phyloP scores from a whole-genome alignment of 2,113 vertebrate species.

The Chaetorhynchus papuensis region DNA sequence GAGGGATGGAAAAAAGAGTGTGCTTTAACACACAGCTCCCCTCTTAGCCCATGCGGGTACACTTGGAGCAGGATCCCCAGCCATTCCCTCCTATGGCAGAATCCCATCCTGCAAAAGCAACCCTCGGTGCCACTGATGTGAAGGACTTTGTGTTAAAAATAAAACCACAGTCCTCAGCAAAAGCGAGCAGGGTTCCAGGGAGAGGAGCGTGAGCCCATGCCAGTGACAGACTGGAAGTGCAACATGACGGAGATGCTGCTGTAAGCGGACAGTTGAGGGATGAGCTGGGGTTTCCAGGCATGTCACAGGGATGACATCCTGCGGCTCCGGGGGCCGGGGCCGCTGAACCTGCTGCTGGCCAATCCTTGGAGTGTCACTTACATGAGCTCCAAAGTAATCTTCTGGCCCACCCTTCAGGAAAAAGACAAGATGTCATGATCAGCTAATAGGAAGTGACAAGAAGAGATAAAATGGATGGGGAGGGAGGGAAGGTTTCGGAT shows the following conservation, averaged over 20 bases:
- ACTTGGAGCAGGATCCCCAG: background rate
- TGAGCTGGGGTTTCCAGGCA: conserved; percentile 48
- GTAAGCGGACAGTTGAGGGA: conserved; percentile 55
- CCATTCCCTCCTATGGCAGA: background rate
- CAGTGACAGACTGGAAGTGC: conserved; percentile 46
- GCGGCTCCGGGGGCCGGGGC: conserved; percentile 23
- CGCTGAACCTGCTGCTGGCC: conserved; percentile 63
- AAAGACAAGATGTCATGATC: conserved; percentile 77
- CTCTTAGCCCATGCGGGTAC: fast-evolving
- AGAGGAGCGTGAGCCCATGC: background rate
- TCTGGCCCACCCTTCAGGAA: conserved; percentile 75
- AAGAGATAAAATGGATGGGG: conserved; percentile 68
- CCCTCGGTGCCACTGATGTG: background rate
- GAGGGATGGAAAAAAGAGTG: background rate
- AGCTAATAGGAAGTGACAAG: conserved; percentile 81
- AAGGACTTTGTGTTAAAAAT: conserved; percentile 25
- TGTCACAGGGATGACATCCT: conserved; percentile 71
- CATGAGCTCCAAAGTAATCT: conserved; percentile 77
- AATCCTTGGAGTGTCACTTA: conserved; percentile 79
- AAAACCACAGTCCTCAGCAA: conserved; percentile 36
- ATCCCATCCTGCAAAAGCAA: background rate
- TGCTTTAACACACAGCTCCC: background rate
- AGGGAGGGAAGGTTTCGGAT: conserved; percentile 64
- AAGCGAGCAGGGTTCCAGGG: background rate
- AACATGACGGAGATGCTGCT: conserved; percentile 40